Conservation (phyloP, 2,113 vertebrate species). For the Microcebus tavaratra region DNA sequence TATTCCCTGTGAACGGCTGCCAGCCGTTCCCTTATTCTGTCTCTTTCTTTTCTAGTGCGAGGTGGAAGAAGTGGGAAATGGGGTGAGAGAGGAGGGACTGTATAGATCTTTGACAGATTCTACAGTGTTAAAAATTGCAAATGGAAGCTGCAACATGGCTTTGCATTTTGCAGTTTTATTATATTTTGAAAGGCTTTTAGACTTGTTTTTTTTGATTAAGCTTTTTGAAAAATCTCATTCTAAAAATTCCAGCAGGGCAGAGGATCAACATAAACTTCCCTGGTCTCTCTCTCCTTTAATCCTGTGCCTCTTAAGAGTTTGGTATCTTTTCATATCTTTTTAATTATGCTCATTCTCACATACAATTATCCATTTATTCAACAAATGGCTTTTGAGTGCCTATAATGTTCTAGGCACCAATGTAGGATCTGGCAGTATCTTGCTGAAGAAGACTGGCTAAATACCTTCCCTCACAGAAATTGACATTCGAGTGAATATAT, state of each 20-base stretch:
- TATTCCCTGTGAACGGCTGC: background rate
- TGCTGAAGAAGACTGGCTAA: background rate
- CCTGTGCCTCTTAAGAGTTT: background rate
- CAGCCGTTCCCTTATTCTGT: background rate
- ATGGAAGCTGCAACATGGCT: background rate
- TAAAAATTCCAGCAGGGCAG: background rate
- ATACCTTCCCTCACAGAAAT: background rate
- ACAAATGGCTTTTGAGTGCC: background rate
- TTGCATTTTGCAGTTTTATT: background rate
- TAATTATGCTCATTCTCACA: background rate
- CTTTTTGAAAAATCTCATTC: conserved; percentile 25
- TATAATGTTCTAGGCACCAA: background rate
- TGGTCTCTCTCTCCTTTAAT: background rate
- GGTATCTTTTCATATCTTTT: background rate
- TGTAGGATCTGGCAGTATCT: background rate
- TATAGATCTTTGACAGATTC: background rate
- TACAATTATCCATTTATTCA: background rate
- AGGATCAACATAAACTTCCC: background rate
- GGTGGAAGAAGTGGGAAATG: background rate
- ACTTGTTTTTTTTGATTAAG: background rate
- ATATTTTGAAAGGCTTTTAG: background rate
- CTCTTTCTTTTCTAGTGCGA: background rate
- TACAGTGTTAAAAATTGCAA: background rate
- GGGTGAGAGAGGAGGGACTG: background rate
- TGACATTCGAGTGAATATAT: background rate